Evolutionary conservation across 2,888 invertebrate genomes (phyloP), one percentile per base, ranked within the genome.

Genomic region (Mactromeris polynyma): DNA sequence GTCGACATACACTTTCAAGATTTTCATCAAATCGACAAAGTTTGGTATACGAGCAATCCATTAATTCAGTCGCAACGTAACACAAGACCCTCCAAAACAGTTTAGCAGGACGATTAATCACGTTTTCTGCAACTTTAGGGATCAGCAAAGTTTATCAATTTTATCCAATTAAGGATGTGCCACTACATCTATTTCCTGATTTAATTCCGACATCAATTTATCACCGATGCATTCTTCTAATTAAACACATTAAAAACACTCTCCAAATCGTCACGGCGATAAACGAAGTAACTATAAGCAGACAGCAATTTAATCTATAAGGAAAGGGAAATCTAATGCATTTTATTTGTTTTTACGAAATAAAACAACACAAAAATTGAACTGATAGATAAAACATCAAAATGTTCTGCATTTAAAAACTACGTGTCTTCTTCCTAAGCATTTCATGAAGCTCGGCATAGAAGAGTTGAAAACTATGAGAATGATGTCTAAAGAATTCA

Each of bases 61-160:
- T 36, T 78, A 36, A 78, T n/a, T 36, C n/a, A 3, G n/a, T 64
- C n/a, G 58, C 26, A 26, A 26, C n/a, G 58, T 0, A 64, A 64
- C 58, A 64, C 58, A 17, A 46, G 26, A 26, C 26, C 21, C 58
- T 64, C 58, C 58, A 64, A 64, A 64, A 64, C 58, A 64, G 58
- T 64, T 64, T 64, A 64, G 26, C 58, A n/a, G 7, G n/a, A 9
- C 26, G 11, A 64, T 64, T 64, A 64, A 64, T 64, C 58, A 64
- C 9, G 58, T 3, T 64, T 64, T 64, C 26, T 64, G 58, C 58
- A 64, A 26, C 26, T n/a, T n/a, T 9, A 0, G 26, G 26, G 58
- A 64, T 64, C 58, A 64, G 26, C 26, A 21, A n/a, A 64, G 58
- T 64, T 64, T 64, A 64, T 64, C 58, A 64, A 64, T 64, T 64